These are phyloP conservation scores for Enteromius radiatus DNA, from an alignment of 2,797 vertebrate species.

Conservation along the genomic window DNA sequence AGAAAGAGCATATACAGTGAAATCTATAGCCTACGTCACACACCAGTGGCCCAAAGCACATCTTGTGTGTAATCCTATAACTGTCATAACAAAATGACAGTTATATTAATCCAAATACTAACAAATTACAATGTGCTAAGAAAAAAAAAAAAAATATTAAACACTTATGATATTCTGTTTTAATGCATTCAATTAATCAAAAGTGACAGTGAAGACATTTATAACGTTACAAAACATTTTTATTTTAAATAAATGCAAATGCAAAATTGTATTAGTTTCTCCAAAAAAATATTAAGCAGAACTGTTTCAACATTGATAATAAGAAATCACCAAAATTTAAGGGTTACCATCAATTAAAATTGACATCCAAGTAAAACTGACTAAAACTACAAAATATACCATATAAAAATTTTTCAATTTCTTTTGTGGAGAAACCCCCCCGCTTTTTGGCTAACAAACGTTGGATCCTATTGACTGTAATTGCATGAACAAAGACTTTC, in stretches of 20 bases:
- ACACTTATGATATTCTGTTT: too few relatives aligned
- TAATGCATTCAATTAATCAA: background rate
- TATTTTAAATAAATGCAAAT: background rate
- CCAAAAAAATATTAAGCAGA: background rate
- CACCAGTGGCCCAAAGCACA: background rate
- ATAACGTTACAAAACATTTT: background rate
- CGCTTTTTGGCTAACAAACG: background rate
- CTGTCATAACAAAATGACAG: too few relatives aligned
- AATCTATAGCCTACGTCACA: slow-evolving; percentile 27
- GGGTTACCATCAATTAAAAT: background rate
- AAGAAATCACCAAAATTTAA: background rate
- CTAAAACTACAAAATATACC: background rate
- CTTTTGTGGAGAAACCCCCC: background rate
- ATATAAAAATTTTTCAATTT: too few relatives aligned
- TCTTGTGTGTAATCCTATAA: too few relatives aligned
- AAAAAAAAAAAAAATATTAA: too few relatives aligned
- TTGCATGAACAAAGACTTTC: background rate
- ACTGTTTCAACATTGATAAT: background rate
- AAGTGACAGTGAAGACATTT: background rate
- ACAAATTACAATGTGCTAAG: too few relatives aligned
- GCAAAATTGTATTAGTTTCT: background rate
- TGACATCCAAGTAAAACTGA: background rate
- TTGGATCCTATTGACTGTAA: background rate
- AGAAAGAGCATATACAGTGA: slow-evolving; percentile 63
- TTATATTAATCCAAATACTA: too few relatives aligned